Base-by-base conservation (phyloP, 1,140 invertebrate species). In the Cherax quadricarinatus region DNA sequence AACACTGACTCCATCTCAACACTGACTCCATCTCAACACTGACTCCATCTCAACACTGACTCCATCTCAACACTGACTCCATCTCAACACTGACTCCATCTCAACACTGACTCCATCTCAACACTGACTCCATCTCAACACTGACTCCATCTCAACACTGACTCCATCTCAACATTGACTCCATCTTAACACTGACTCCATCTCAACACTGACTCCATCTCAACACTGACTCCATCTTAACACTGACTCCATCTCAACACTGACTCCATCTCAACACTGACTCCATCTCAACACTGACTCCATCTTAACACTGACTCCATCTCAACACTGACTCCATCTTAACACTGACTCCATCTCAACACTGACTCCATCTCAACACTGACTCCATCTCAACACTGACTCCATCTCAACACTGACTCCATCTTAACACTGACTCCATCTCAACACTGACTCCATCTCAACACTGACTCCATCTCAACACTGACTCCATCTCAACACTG, bases 21-120 rank as follows among this genome's bases (percentile, higher is more conserved):
- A 49, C 70, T 41, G 48, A n/a, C 86, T 88, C 73, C 86, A 88
- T 88, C 86, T 88, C 86, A 79, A 79, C 80, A 49, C 70, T 41
- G 48, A n/a, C 86, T 88, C 73, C 86, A 88, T 88, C 86, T 88
- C 86, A 88, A 41, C 30, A 41, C 30, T 41, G 30, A 41, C 30
- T 41, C 30, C 30, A 41, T 41, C 30, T 41, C 30, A 41, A 41
- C 30, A 41, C 30, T 41, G 30, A 41, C 30, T 41, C 30, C 30
- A 41, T 41, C n/a, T n/a, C 86, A 88, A 41, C 30, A 41, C 30
- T 41, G 30, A 41, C 30, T 41, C 30, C 30, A 41, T 41, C 30
- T 41, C 30, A 41, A 41, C 30, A 41, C 30, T 41, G 30, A 41
- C 30, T 41, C 30, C 30, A 41, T 41, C n/a, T n/a, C 86, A 88